phyloP scores from a whole-genome alignment of 2,888 invertebrate species.

The Ornithoptera alexandrae region DNA sequence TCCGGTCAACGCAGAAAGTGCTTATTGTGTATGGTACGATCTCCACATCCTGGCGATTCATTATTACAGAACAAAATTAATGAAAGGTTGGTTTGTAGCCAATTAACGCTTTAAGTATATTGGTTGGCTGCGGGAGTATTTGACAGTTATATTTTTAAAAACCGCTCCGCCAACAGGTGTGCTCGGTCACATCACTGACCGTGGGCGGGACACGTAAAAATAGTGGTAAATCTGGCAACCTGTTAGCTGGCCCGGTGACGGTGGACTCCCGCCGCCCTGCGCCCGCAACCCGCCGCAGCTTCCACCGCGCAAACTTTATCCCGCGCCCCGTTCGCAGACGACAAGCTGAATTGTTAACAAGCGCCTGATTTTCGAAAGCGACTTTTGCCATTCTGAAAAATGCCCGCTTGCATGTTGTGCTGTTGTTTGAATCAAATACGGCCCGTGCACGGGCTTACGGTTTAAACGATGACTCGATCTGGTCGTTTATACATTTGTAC shows the following conservation, averaged over 20 bases:
- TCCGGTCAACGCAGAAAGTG: no score
- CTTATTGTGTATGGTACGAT: no score
- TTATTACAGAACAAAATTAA: background rate
- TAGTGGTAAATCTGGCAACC: constrained; percentile 76
- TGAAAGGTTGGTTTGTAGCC: background rate
- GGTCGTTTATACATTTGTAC: background rate
- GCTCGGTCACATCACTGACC: constrained; percentile 63
- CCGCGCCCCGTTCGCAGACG: constrained; percentile 33
- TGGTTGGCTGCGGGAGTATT: background rate
- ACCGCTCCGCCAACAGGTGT: constrained; percentile 63
- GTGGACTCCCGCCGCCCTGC: constrained; percentile 39
- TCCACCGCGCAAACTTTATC: constrained; percentile 52
- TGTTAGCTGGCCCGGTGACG: constrained; percentile 56
- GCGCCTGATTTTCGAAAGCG: constrained; percentile 36
- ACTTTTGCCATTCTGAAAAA: constrained; percentile 33
- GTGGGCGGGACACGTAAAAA: constrained; percentile 68
- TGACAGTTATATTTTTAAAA: constrained; percentile 31
- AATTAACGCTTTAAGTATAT: background rate
- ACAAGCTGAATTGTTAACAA: constrained; percentile 49
- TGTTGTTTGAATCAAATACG: background rate
- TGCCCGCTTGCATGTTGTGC: constrained; percentile 5
- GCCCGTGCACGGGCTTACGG: background rate
- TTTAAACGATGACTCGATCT: background rate
- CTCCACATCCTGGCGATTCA: background rate
- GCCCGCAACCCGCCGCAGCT: constrained; percentile 46